Conservation (phyloP, 2,888 invertebrate species). For the Plusia festucae region DNA sequence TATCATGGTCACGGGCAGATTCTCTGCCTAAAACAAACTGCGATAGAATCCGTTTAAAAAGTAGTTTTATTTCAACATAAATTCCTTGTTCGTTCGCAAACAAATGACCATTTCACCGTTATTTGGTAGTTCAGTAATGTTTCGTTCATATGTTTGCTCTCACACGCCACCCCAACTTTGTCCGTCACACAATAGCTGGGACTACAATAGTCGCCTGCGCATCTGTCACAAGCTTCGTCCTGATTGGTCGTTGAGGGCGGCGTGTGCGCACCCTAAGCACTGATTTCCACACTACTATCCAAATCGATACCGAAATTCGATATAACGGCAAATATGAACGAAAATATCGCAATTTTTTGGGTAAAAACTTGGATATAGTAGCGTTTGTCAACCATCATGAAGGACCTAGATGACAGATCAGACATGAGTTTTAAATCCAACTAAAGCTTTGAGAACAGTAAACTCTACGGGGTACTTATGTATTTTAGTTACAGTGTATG, state of each 20-base stretch:
- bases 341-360: conserved; percentile 54
- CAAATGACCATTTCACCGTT: conserved; percentile 64
- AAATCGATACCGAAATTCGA: conserved; percentile 81
- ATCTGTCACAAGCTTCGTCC: conserved; percentile 82
- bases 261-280: conserved; percentile 78
- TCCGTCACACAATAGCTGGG: conserved; percentile 74
- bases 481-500: too few species aligned
- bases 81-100: conserved; percentile 37
- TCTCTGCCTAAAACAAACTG: too few species aligned
- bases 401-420: neutral
- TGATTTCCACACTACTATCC: conserved; percentile 82
- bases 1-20: too few species aligned
- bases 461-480: too few species aligned
- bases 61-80: conserved; percentile 13
- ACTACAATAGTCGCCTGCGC: conserved; percentile 82
- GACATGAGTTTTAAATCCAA: neutral
- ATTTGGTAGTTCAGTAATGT: conserved; percentile 71
- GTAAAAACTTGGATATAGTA: conserved; percentile 20
- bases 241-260: conserved; percentile 55
- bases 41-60: too few species aligned
- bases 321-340: conserved; percentile 74
- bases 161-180: conserved; percentile 79
- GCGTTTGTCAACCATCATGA: neutral
- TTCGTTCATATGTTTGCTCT: conserved; percentile 78
- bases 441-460: neutral